Evolutionary conservation across 2,888 invertebrate genomes (phyloP).

Genomic region (Pseudococcus viburni): DNA sequence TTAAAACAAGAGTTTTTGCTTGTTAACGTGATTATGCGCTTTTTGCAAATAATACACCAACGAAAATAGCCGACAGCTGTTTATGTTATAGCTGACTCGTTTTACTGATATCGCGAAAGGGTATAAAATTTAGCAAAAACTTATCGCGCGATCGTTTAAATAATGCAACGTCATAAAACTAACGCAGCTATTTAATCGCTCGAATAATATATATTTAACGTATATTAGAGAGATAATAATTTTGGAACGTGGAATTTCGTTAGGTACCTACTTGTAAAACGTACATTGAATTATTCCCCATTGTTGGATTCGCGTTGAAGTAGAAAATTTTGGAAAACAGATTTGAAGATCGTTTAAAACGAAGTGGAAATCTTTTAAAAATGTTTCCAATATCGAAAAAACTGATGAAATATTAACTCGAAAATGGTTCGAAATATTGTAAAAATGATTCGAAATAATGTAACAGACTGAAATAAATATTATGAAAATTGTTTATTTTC

Average conservation of each 20-base stretch:
- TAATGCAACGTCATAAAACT: conserved; percentile 23
- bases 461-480: too few species aligned
- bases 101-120: background rate
- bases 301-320: background rate
- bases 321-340: background rate
- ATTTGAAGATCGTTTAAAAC: background rate
- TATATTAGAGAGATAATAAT: conserved; percentile 17
- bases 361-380: too few species aligned
- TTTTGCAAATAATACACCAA: conserved; percentile 10
- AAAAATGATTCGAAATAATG: too few species aligned
- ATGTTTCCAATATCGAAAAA: too few species aligned
- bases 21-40: conserved; percentile 41
- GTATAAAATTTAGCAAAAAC: conserved; percentile 50
- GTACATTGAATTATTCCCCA: background rate
- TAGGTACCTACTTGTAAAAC: background rate
- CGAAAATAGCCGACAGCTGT: conserved; percentile 46
- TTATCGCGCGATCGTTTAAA: conserved; percentile 34
- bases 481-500: too few species aligned
- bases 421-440: too few species aligned
- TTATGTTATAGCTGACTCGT: conserved; percentile 22
- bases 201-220: conserved; percentile 17
- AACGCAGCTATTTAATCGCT: background rate
- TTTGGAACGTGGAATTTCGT: background rate
- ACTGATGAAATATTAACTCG: too few species aligned
- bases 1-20: conserved; percentile 24